These are phyloP conservation scores for Acromyrmex heyeri DNA, from an alignment of 1,140 invertebrate genomes.

Conservation along the genomic window DNA sequence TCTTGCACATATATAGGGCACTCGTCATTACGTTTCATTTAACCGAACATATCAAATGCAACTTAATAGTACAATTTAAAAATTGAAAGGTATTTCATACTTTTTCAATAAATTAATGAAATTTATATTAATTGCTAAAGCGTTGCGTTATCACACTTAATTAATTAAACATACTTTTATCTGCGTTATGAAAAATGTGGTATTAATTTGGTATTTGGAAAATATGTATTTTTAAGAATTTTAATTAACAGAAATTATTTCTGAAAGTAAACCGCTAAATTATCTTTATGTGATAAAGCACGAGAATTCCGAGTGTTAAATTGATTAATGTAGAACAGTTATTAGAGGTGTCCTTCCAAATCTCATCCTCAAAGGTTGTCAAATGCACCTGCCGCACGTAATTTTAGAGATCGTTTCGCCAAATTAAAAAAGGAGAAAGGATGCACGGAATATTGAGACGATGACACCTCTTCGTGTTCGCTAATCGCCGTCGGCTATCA, in stretches of 20 bases:
- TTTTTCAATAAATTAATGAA: background rate
- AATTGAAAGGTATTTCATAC: background rate
- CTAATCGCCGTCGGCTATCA: conserved; percentile 20
- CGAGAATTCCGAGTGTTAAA: background rate
- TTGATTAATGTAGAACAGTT: background rate
- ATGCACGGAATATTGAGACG: background rate
- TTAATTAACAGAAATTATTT: background rate
- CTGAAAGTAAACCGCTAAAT: background rate
- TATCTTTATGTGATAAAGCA: background rate
- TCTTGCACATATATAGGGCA: background rate
- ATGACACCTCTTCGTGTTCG: conserved; percentile 21
- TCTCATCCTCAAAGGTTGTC: background rate
- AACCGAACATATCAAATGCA: background rate
- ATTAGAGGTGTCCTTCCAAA: background rate
- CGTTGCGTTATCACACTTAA: background rate
- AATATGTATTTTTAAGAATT: background rate
- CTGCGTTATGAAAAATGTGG: background rate
- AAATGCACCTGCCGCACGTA: background rate
- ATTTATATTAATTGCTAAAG: background rate
- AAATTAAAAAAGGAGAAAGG: conserved; percentile 2
- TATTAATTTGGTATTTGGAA: background rate
- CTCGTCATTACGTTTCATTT: conserved; percentile 12
- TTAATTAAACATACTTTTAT: conserved; percentile 14
- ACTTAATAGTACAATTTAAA: background rate
- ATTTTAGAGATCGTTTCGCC: background rate